These are phyloP conservation scores for Suncus etruscus DNA, from an alignment of 2,113 vertebrate species.

Conservation along the genomic window DNA sequence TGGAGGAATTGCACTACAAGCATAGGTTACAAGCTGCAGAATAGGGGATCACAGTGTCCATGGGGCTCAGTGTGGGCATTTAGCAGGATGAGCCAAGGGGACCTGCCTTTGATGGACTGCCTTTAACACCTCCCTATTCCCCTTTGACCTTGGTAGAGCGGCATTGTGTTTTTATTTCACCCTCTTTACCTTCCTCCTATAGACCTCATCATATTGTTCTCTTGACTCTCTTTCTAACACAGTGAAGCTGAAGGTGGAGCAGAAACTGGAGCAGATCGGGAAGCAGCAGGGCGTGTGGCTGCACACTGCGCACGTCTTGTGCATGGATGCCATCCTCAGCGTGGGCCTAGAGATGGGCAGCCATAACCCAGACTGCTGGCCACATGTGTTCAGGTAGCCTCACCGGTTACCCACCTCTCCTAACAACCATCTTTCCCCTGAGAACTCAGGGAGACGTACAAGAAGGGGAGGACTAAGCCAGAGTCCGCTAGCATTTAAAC, in stretches of 20 bases:
- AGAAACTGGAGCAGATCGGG: slow-evolving; percentile 94
- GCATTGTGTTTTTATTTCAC: not conserved
- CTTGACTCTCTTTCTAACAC: slow-evolving; percentile 75
- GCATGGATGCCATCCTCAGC: slow-evolving; percentile 95
- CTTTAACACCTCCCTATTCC: not conserved
- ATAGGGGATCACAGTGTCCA: not conserved
- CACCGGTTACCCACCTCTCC: not conserved
- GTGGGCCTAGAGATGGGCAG: slow-evolving; percentile 96
- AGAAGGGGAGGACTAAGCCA: not conserved
- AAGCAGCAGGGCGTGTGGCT: slow-evolving; percentile 91
- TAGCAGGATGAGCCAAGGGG: not conserved
- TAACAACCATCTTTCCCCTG: not conserved
- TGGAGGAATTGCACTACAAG: not conserved
- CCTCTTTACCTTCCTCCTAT: slow-evolving; percentile 36
- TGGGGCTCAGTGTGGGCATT: not conserved
- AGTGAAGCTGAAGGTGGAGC: slow-evolving; percentile 94
- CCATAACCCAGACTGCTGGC: slow-evolving; percentile 95
- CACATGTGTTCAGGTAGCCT: slow-evolving; percentile 92
- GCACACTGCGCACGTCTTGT: slow-evolving; percentile 93
- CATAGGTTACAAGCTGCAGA: not conserved
- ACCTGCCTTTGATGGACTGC: not conserved
- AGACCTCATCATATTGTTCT: slow-evolving; percentile 28
- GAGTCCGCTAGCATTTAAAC: not conserved
- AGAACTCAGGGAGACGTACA: not conserved
- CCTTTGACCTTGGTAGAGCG: not conserved